Evolutionary conservation across 2,113 vertebrate genomes (phyloP).

Genomic region (Gadus macrocephalus): DNA sequence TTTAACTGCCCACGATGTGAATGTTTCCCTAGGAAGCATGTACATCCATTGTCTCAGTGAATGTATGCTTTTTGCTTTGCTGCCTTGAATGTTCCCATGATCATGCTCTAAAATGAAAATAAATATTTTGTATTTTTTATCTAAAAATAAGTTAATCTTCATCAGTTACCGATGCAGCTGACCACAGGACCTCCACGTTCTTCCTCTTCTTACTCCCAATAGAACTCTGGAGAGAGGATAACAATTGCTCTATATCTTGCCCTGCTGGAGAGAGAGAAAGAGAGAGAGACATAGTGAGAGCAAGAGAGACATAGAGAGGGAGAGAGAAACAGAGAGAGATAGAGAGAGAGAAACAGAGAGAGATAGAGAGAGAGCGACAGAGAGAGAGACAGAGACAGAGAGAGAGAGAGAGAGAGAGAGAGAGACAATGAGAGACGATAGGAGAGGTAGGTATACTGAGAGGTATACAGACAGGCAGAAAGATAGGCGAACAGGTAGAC

Average conservation of each 20-base stretch:
- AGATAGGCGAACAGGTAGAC: constrained; percentile 1
- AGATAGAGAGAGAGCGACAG: not conserved
- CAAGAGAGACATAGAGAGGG: not conserved
- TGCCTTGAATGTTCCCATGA: too few relatives aligned
- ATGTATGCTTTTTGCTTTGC: too few relatives aligned
- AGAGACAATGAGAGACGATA: not conserved
- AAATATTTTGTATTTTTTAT: too few relatives aligned
- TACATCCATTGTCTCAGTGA: too few relatives aligned
- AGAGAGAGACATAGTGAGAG: not conserved
- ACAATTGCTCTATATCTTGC: constrained; percentile 68
- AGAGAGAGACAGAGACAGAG: constrained; percentile 3
- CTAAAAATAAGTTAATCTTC: too few relatives aligned
- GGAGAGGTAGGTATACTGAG: not conserved
- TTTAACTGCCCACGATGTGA: too few relatives aligned
- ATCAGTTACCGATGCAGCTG: constrained; percentile 73
- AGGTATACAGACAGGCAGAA: not conserved
- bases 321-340: not conserved
- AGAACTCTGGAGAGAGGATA: constrained; percentile 80
- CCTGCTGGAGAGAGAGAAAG: constrained; percentile 24
- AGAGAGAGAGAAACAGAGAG: not conserved
- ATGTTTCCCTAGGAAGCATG: too few relatives aligned
- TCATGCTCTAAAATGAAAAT: too few relatives aligned
- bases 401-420: not conserved
- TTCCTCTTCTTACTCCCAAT: constrained; percentile 82
- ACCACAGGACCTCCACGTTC: constrained; percentile 85